These are phyloP conservation scores for Xiphorhynchus erythropygius DNA, from an alignment of 2,797 vertebrate species.

Conservation along the genomic window DNA sequence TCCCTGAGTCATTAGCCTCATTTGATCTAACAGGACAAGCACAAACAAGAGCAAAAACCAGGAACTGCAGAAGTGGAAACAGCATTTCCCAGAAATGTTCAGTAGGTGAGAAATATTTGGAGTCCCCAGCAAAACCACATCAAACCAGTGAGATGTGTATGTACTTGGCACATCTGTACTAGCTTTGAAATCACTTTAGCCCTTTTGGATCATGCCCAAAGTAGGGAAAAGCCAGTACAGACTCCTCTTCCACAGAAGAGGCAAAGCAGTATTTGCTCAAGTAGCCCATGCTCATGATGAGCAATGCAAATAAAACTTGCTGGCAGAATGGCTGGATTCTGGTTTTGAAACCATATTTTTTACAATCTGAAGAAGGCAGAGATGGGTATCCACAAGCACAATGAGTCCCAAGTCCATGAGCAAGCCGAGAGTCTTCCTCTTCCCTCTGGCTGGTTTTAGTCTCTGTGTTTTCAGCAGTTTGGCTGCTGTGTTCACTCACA, in stretches of 20 bases:
- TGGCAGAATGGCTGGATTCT: not conserved
- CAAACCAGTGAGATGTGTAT: not conserved
- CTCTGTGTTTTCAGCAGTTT: not conserved
- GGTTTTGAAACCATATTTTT: not conserved
- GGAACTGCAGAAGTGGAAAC: slow-evolving; percentile 14
- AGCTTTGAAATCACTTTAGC: not conserved
- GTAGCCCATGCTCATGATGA: accelerated
- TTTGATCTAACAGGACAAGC: slow-evolving; percentile 31
- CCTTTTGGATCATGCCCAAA: not conserved
- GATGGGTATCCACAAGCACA: not conserved
- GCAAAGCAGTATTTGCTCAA: not conserved
- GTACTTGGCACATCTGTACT: not conserved
- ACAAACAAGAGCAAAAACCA: slow-evolving; percentile 29
- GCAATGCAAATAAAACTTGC: accelerated
- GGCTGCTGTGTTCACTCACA: accelerated
- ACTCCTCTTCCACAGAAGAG: not conserved
- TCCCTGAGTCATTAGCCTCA: slow-evolving; percentile 18
- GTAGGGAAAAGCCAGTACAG: not conserved
- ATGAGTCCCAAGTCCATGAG: not conserved
- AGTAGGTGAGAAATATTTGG: slow-evolving; percentile 31
- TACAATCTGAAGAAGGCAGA: not conserved
- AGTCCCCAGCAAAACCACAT: slow-evolving; percentile 14
- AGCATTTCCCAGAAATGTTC: slow-evolving; percentile 33
- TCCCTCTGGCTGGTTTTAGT: not conserved
- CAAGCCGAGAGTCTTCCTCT: not conserved